These are phyloP conservation scores for Microchrysa polita DNA, from an alignment of 2,888 invertebrate species.

Conservation along the genomic window DNA sequence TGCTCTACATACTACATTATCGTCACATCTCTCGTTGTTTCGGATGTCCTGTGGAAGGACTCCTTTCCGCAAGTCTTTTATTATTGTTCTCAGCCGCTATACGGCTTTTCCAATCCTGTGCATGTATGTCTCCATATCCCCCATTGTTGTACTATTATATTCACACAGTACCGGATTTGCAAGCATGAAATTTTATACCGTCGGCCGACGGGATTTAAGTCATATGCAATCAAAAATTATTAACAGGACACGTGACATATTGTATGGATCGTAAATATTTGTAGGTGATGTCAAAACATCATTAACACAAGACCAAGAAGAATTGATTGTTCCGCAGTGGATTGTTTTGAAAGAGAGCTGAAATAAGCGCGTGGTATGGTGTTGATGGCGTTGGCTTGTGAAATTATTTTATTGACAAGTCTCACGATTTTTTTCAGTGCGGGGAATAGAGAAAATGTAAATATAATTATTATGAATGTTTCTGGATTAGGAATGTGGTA, in stretches of 20 bases:
- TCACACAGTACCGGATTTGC: not conserved
- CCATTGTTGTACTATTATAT: not conserved
- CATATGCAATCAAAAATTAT: slow-evolving; percentile 47
- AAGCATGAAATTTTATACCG: slow-evolving; percentile 24
- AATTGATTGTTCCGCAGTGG: slow-evolving; percentile 14
- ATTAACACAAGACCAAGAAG: slow-evolving; percentile 32
- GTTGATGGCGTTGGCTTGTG: not conserved
- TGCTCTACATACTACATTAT: slow-evolving; percentile 51
- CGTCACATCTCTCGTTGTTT: slow-evolving; percentile 41
- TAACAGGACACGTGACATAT: slow-evolving; percentile 46
- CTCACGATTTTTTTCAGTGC: not conserved
- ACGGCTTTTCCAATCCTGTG: slow-evolving; percentile 31
- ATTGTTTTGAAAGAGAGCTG: too few species aligned
- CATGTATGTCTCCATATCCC: not conserved
- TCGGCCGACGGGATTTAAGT: slow-evolving; percentile 40
- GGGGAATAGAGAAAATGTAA: not conserved
- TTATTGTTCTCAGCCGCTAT: too few species aligned
- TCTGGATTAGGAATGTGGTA: too few species aligned
- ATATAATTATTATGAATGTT: too few species aligned
- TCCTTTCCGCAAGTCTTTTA: too few species aligned
- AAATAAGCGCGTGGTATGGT: too few species aligned
- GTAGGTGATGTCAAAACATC: slow-evolving; percentile 44
- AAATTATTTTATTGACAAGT: slow-evolving; percentile 15
- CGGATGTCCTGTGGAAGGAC: slow-evolving; percentile 44
- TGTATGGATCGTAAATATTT: slow-evolving; percentile 38